Conservation (phyloP, 2,888 invertebrate genomes). For the Iselma pallidipennis region DNA sequence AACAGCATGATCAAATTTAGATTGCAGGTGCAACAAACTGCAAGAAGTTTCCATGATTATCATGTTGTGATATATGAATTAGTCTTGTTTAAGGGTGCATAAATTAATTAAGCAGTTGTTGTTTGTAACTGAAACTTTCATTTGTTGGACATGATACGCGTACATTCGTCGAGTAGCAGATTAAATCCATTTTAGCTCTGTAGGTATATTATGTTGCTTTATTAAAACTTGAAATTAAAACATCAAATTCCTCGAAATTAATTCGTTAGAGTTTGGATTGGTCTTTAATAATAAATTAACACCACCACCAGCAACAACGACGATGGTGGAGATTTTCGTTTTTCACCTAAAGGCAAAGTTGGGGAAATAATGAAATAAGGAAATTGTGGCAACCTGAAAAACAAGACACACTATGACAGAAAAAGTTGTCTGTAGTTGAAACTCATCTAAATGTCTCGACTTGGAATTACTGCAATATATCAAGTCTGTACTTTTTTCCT, state of each 20-base stretch:
- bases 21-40: neutral
- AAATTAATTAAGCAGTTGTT: neutral
- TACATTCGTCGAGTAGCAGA: neutral
- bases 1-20: no score
- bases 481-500: neutral
- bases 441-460: neutral
- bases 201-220: neutral
- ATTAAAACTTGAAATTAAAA: constrained; percentile 25
- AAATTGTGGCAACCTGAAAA: neutral
- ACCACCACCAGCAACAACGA: neutral
- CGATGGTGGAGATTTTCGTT: neutral
- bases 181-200: neutral
- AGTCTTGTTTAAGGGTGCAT: neutral
- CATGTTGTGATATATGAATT: neutral
- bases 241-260: constrained; percentile 17
- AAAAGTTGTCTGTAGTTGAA: neutral
- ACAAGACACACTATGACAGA: neutral
- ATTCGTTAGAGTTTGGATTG: constrained; percentile 15
- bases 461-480: neutral
- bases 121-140: neutral
- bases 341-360: neutral
- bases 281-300: neutral
- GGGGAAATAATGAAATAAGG: neutral
- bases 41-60: neutral
- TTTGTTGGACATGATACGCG: neutral